Evolutionary conservation across 2,888 invertebrate genomes (phyloP).

Genomic region (Busseola fusca): DNA sequence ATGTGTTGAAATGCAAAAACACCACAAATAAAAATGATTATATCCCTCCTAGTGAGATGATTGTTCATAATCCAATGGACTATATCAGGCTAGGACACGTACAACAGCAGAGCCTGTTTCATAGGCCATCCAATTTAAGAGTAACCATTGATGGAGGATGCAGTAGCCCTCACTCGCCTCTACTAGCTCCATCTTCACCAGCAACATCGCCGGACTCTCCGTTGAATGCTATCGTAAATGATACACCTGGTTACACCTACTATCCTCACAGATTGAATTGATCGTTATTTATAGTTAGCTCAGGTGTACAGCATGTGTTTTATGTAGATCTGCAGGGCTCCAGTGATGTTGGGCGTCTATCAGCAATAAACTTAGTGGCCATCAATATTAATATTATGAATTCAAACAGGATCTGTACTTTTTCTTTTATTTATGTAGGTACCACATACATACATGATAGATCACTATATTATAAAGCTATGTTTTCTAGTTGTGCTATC

Average conservation of each 20-base stretch:
- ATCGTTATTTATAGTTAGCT: constrained; percentile 5
- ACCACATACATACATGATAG: background rate
- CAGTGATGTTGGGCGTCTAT: background rate
- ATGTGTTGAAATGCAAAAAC: constrained; percentile 56
- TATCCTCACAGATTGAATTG: constrained; percentile 80
- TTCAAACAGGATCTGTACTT: constrained; percentile 32
- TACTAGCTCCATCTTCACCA: constrained; percentile 34
- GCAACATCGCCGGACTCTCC: constrained; percentile 37
- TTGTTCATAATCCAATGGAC: constrained; percentile 70
- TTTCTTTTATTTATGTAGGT: constrained; percentile 41
- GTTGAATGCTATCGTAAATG: constrained; percentile 55
- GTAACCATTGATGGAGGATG: constrained; percentile 24
- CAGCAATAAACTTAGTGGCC: background rate
- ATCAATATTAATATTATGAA: constrained; percentile 24
- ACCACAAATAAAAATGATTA: constrained; percentile 35
- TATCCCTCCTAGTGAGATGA: constrained; percentile 46
- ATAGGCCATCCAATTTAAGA: constrained; percentile 26
- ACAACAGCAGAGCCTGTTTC: constrained; percentile 46
- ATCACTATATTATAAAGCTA: constrained; percentile 74
- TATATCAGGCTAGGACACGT: constrained; percentile 65
- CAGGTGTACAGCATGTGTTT: background rate
- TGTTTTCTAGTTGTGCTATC: constrained; percentile 92
- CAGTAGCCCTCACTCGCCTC: constrained; percentile 31
- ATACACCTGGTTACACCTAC: constrained; percentile 79
- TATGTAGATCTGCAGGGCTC: background rate